A percentile compares a stretch with the other conserved stretches of the same genome.
Evolutionary conservation across 2,888 invertebrate genomes (phyloP).

Genomic region (Nomada fabriciana): DNA sequence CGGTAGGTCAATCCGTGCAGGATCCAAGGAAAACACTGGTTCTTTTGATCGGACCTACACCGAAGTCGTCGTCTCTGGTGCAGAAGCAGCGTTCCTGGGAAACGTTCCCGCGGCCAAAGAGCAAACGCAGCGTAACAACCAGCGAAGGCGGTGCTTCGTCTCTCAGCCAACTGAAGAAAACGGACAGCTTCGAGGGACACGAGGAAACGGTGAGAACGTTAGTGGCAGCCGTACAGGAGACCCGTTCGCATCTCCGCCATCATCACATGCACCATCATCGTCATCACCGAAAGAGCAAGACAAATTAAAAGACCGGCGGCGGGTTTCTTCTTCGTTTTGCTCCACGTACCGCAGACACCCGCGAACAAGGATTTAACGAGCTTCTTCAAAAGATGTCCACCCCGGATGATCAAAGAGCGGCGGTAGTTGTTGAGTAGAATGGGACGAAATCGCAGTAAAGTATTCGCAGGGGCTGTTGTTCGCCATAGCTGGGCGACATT

Average conservation of each 20-base stretch:
- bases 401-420: conserved; percentile 27
- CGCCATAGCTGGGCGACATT: conserved; percentile 17
- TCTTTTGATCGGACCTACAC: conserved; percentile 84
- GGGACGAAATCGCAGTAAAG: neutral
- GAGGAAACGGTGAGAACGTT: conserved; percentile 89
- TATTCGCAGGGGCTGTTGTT: neutral
- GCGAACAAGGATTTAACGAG: conserved; percentile 20
- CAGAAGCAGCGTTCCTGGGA: conserved; percentile 88
- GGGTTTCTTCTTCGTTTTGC: neutral
- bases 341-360: neutral
- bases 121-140: conserved; percentile 73
- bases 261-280: conserved; percentile 80
- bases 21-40: conserved; percentile 85
- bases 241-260: conserved; percentile 85
- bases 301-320: conserved; percentile 72
- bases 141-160: conserved; percentile 68
- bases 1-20: conserved; percentile 77
- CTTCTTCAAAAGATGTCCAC: conserved; percentile 24
- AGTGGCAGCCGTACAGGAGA: conserved; percentile 89
- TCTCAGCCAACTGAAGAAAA: conserved; percentile 85
- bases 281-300: conserved; percentile 83
- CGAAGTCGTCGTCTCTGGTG: conserved; percentile 83
- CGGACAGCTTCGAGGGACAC: conserved; percentile 89
- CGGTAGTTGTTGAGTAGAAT: conserved; percentile 12
- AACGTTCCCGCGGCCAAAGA: conserved; percentile 86